Base-by-base conservation (phyloP, 1,140 invertebrate species). In the Calliopsis andreniformis region DNA sequence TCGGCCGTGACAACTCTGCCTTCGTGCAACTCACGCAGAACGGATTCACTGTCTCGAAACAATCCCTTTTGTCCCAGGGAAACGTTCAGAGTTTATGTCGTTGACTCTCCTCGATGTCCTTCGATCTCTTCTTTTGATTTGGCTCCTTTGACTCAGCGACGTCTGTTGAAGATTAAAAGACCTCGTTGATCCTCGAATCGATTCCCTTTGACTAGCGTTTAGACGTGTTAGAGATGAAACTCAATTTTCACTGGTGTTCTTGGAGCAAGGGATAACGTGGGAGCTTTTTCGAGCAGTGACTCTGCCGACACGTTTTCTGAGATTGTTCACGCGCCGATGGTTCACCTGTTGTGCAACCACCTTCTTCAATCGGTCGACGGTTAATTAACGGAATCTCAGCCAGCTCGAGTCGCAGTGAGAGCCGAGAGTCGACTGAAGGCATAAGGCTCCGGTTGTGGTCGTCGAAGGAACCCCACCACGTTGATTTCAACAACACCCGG, bases 381-480 rank as follows among this genome's bases (percentile, higher is more conserved):
- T 84, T 78, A 79, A 85, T 85, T 85, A 84, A 85, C 69, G 82
- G 78, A 85, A 84, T 85, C 81, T 83, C 78, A 80, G 81, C 68
- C 81, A 63, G 80, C 76, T 77, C 83, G 80, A 77, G 78, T 83
- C 87, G 87, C 87, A 89, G 83, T 86, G 88, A 91, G 89, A 89
- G 88, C 86, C 87, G 87, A 89, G 87, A 89, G 84, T 88, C 86
- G 89, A 91, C 89, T 91, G 89, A 90, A 88, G 83, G 82, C 86
- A 86, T 83, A 86, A 89, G 86, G 73, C 81, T 78, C 75, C 79
- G 64, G 77, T 88, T 87, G 87, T 83, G 87, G 85, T 82, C 87
- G 85, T 87, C 84, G 86, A 87, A 88, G 87, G 84, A 88, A 85
- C 88, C 88, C 88, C 87, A 87, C 87, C 87, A 89, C 87, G 87